Percentiles rank a stretch among this genome's conserved stretches.
phyloP scores from a whole-genome alignment of 2,888 invertebrate genomes.

The Euphydryas editha region DNA sequence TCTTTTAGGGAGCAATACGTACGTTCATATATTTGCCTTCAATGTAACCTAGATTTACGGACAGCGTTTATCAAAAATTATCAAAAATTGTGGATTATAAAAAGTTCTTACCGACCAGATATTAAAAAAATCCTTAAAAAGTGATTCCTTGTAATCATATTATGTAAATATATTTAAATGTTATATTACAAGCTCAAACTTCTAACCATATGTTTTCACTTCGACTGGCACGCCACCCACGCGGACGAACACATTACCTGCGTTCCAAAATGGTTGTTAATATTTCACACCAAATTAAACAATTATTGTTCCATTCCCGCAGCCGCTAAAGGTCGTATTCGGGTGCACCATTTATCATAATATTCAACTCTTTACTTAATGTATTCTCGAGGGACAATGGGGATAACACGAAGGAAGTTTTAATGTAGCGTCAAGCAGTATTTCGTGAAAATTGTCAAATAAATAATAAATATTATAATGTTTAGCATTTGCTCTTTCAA shows the following conservation, averaged over 20 bases:
- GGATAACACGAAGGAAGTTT: constrained; percentile 10
- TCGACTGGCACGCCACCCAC: constrained; percentile 14
- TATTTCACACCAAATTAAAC: constrained; percentile 32
- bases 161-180: neutral
- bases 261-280: constrained; percentile 13
- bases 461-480: constrained; percentile 3
- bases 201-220: constrained; percentile 9
- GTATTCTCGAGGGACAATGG: constrained; percentile 14
- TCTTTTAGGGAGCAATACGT: too few species aligned
- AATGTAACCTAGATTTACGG: too few species aligned
- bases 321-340: constrained; percentile 19
- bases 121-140: too few species aligned
- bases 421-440: constrained; percentile 11
- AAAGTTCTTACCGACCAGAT: too few species aligned
- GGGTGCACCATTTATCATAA: constrained; percentile 26
- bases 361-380: constrained; percentile 23
- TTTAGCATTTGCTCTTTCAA: neutral
- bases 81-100: too few species aligned
- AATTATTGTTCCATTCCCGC: constrained; percentile 19
- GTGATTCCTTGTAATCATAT: neutral
- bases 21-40: too few species aligned
- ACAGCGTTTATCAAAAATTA: too few species aligned
- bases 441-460: constrained; percentile 2
- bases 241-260: neutral
- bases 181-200: neutral